These are phyloP conservation scores for Fopius arisanus DNA, from an alignment of 1,140 invertebrate species.

Conservation along the genomic window DNA sequence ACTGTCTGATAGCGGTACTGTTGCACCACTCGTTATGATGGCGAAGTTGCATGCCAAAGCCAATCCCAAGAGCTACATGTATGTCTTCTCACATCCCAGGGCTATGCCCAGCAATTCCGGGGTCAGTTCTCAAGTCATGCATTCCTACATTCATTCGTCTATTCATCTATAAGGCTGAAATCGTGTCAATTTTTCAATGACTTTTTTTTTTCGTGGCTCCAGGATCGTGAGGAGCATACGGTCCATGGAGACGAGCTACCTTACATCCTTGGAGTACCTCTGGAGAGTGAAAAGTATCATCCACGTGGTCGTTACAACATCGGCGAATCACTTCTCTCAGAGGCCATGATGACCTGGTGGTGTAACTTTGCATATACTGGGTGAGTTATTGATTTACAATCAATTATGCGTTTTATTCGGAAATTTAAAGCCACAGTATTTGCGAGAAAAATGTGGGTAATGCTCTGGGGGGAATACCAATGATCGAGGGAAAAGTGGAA, in stretches of 20 bases:
- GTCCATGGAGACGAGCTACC: conserved; percentile 91
- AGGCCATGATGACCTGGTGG: conserved; percentile 87
- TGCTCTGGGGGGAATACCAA: background rate
- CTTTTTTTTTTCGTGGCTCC: background rate
- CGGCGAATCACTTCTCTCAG: conserved; percentile 79
- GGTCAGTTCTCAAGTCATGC: conserved; percentile 54
- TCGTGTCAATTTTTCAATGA: background rate
- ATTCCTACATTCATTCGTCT: no score
- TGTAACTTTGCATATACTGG: conserved; percentile 89
- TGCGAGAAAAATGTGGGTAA: background rate
- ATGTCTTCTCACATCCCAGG: conserved; percentile 80
- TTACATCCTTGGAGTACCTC: conserved; percentile 89
- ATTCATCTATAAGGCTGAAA: conserved; percentile 1
- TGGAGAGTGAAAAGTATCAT: conserved; percentile 77
- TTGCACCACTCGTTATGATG: conserved; percentile 76
- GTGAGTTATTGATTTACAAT: conserved; percentile 62
- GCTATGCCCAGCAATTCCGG: conserved; percentile 53
- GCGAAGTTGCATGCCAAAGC: conserved; percentile 77
- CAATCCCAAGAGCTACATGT: conserved; percentile 85
- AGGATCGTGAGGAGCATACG: conserved; percentile 44
- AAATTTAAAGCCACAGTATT: no score
- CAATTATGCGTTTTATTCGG: background rate
- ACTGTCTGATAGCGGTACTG: conserved; percentile 84
- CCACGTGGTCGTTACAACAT: conserved; percentile 77
- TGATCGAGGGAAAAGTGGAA: background rate